Conservation (phyloP, 2,888 invertebrate species). For the Agriopis marginaria region DNA sequence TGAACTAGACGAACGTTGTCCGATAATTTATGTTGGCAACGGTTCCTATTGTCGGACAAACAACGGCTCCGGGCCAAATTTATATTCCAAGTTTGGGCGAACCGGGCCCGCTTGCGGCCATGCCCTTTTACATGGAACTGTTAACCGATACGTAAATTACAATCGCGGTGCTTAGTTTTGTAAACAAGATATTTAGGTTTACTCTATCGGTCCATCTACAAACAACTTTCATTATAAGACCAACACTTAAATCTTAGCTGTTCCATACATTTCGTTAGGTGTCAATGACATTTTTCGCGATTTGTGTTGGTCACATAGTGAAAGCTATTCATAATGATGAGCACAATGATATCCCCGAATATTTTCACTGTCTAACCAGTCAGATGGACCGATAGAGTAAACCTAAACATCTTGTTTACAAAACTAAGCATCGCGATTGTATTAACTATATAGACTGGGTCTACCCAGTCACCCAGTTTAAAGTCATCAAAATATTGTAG, state of each 20-base stretch:
- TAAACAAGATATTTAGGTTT: constrained; percentile 46
- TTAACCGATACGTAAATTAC: constrained; percentile 59
- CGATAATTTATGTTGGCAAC: constrained; percentile 77
- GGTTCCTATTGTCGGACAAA: constrained; percentile 75
- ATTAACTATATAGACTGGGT: not conserved
- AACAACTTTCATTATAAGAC: too few species aligned
- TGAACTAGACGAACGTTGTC: constrained; percentile 71
- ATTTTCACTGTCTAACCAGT: not conserved
- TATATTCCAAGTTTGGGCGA: constrained; percentile 75
- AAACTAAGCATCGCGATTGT: constrained; percentile 51
- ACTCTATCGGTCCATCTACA: constrained; percentile 38
- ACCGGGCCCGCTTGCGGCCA: constrained; percentile 62
- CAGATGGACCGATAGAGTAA: constrained; percentile 40
- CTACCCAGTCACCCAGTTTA: too few species aligned
- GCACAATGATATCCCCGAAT: too few species aligned
- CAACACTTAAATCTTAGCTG: too few species aligned
- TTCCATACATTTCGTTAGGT: too few species aligned
- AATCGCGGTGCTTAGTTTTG: constrained; percentile 53
- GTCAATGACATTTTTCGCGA: too few species aligned
- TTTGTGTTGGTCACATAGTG: too few species aligned
- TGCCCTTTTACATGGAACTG: constrained; percentile 62
- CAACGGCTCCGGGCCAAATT: constrained; percentile 71
- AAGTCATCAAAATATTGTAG: too few species aligned
- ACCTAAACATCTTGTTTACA: constrained; percentile 48
- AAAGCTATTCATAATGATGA: too few species aligned